Evolutionary conservation across 2,797 vertebrate genomes (phyloP).

Genomic region (Heterohyrax brucei): DNA sequence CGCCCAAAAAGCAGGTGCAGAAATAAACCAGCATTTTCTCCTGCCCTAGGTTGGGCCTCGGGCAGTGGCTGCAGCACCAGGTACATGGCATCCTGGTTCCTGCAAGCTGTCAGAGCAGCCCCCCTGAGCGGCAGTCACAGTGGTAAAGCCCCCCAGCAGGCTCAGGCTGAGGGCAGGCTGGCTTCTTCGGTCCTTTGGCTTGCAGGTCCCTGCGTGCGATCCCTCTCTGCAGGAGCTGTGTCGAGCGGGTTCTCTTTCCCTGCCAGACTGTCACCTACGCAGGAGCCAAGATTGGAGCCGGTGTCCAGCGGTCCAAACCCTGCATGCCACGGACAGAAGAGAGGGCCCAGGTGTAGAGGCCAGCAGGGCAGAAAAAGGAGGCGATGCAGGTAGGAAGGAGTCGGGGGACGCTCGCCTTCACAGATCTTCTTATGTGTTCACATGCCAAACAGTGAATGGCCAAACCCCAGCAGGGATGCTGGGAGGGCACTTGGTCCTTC

Average conservation of each 20-base stretch:
- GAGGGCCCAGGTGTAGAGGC: background rate
- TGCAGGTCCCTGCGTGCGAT: background rate
- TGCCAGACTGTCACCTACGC: background rate
- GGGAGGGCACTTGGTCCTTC: background rate
- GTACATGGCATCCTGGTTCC: background rate
- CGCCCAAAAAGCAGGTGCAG: background rate
- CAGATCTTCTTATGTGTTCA: background rate
- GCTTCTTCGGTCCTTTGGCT: background rate
- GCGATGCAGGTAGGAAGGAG: background rate
- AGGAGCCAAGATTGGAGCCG: background rate
- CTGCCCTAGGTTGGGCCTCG: background rate
- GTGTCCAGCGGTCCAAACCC: background rate
- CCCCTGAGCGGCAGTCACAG: fast-evolving
- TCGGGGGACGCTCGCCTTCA: background rate
- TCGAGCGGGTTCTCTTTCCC: background rate
- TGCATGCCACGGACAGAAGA: background rate
- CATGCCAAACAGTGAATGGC: background rate
- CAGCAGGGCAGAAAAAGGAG: background rate
- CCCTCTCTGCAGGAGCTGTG: too few relatives aligned
- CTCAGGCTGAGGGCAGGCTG: background rate
- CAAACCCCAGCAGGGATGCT: background rate
- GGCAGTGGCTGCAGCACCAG: background rate
- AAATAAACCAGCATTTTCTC: background rate
- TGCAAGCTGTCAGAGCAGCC: background rate
- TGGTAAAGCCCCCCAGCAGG: background rate